Conservation (phyloP, 2,113 vertebrate species). For the Callocephalon fimbriatum region DNA sequence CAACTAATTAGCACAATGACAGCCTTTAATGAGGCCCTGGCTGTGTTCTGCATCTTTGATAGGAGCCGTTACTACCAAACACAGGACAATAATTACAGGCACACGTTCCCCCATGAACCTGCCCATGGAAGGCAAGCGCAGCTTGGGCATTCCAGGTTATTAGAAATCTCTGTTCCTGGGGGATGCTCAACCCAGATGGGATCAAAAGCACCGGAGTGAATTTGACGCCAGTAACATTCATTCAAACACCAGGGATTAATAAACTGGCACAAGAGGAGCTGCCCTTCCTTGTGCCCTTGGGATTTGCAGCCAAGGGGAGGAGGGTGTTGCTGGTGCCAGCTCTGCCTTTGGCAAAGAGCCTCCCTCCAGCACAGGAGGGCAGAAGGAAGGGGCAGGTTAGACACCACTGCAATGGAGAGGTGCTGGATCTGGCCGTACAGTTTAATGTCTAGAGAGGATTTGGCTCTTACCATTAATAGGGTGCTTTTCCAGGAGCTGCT, state of each 20-base stretch:
- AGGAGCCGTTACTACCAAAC: background rate
- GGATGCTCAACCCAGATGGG: rapidly evolving
- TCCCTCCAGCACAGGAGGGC: rapidly evolving
- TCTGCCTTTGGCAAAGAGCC: background rate
- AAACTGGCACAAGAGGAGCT: background rate
- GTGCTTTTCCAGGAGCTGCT: background rate
- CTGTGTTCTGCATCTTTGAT: background rate
- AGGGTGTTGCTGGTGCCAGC: background rate
- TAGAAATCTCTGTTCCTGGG: background rate
- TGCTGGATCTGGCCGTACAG: rapidly evolving
- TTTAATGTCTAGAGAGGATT: background rate
- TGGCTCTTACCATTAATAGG: background rate
- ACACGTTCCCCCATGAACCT: rapidly evolving
- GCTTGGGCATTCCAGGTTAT: rapidly evolving
- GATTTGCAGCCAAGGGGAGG: rapidly evolving
- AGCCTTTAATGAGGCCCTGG: conserved; percentile 10
- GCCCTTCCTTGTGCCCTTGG: rapidly evolving
- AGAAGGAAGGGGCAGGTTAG: background rate
- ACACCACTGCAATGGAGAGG: rapidly evolving
- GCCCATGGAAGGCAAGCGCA: background rate
- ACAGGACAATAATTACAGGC: background rate
- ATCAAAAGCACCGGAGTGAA: background rate
- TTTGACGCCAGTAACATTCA: background rate
- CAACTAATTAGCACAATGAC: conserved; percentile 43
- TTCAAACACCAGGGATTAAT: background rate